Evolutionary conservation across 2,888 invertebrate genomes (phyloP).

Genomic region (Ochropacha duplaris): DNA sequence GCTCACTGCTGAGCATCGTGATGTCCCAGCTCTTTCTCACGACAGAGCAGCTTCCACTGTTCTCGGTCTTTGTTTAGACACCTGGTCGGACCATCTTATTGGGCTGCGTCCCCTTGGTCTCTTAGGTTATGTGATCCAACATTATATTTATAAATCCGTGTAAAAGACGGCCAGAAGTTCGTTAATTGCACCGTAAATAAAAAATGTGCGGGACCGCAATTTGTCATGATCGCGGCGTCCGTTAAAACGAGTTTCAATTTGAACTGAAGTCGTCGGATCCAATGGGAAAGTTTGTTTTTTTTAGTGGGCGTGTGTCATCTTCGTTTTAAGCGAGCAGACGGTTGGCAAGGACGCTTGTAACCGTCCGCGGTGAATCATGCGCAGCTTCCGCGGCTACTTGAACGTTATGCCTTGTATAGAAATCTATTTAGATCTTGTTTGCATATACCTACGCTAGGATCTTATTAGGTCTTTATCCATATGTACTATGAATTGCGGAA

Average conservation of each 20-base stretch:
- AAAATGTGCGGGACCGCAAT: conserved; percentile 8
- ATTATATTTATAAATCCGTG: too few species aligned
- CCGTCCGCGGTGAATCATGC: conserved; percentile 52
- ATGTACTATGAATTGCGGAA: not conserved
- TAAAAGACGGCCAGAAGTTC: not conserved
- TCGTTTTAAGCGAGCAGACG: conserved; percentile 27
- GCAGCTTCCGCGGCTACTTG: conserved; percentile 21
- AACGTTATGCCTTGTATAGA: conserved; percentile 32
- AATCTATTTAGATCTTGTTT: conserved; percentile 5
- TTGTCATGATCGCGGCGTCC: conserved; percentile 32
- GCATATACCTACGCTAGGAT: not conserved
- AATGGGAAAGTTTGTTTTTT: conserved; percentile 45
- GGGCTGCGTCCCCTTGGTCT: too few species aligned
- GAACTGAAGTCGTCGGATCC: conserved; percentile 17
- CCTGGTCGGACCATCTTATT: too few species aligned
- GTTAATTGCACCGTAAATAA: not conserved
- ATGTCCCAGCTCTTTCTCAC: too few species aligned
- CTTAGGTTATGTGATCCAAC: too few species aligned
- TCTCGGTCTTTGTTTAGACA: too few species aligned
- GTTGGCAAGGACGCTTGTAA: conserved; percentile 51
- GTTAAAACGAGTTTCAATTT: conserved; percentile 57
- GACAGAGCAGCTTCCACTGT: too few species aligned
- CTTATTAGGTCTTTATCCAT: not conserved
- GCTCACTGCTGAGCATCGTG: too few species aligned
- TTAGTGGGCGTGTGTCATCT: conserved; percentile 53